Evolutionary conservation across 1,140 invertebrate species (phyloP).

Genomic region (Andricus grossulariae): DNA sequence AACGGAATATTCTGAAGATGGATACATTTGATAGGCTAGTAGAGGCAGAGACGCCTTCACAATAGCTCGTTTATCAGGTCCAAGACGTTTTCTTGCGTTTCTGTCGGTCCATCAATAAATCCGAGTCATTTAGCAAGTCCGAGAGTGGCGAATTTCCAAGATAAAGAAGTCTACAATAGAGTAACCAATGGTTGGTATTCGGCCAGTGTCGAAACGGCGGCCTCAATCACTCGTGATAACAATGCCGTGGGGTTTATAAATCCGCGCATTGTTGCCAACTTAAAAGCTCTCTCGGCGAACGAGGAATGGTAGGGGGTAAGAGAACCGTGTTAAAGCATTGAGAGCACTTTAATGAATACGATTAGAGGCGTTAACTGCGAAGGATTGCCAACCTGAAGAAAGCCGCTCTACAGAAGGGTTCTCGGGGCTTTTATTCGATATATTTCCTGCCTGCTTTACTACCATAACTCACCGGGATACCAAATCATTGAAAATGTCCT

Average conservation of each 20-base stretch:
- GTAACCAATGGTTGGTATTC: slow-evolving; percentile 69
- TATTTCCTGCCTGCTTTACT: slow-evolving; percentile 36
- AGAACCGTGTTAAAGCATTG: slow-evolving; percentile 69
- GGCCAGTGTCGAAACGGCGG: slow-evolving; percentile 66
- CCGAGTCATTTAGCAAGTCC: slow-evolving; percentile 62
- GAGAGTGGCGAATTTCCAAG: slow-evolving; percentile 64
- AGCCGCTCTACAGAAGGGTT: slow-evolving; percentile 50
- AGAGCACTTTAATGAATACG: slow-evolving; percentile 74
- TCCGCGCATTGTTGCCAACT: slow-evolving; percentile 70
- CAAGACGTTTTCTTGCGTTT: slow-evolving; percentile 50
- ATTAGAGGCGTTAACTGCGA: slow-evolving; percentile 71
- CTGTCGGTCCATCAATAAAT: slow-evolving; percentile 66
- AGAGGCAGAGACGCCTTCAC: slow-evolving; percentile 51
- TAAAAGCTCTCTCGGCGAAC: slow-evolving; percentile 59
- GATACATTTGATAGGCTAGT: not conserved
- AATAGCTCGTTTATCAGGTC: slow-evolving; percentile 66
- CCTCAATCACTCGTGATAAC: slow-evolving; percentile 69
- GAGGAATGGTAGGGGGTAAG: slow-evolving; percentile 55
- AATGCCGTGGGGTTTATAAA: slow-evolving; percentile 69
- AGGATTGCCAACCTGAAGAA: slow-evolving; percentile 66
- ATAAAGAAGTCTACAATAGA: slow-evolving; percentile 68
- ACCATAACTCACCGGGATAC: slow-evolving; percentile 33
- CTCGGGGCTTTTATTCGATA: slow-evolving; percentile 32
- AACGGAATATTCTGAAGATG: not conserved
- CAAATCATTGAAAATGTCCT: slow-evolving; percentile 34